Percentiles rank a stretch among this genome's conserved stretches.
Evolutionary conservation across 2,113 vertebrate genomes (phyloP).

Genomic region (Thermophis baileyi): DNA sequence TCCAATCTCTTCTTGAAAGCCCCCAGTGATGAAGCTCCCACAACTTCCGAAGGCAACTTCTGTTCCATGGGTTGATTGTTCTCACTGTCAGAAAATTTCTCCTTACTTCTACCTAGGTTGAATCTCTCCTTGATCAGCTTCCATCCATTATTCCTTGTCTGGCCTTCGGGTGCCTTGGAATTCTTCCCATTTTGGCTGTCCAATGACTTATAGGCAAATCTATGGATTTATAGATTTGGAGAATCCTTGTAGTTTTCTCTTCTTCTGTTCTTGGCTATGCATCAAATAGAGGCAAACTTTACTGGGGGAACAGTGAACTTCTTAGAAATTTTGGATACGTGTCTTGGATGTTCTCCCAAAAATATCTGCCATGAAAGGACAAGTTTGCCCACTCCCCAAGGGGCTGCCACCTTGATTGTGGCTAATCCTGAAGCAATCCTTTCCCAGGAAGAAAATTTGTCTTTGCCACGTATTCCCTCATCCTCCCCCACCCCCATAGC

Average conservation of each 20-base stretch:
- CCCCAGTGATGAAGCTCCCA: no score
- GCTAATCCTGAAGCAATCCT: background rate
- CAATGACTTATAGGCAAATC: background rate
- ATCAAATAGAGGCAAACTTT: background rate
- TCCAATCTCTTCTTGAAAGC: no score
- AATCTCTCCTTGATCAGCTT: no score
- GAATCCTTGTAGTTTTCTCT: background rate
- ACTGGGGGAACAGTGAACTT: background rate
- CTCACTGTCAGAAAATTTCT: no score
- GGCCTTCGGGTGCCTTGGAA: no score
- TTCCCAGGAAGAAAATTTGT: background rate
- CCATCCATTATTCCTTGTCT: no score
- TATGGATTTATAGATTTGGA: background rate
- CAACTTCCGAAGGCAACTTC: no score
- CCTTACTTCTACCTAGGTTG: no score
- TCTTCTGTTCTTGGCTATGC: background rate
- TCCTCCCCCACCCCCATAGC: background rate
- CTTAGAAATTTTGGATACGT: background rate
- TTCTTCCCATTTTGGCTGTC: background rate
- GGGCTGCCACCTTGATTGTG: background rate
- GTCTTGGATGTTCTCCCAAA: background rate
- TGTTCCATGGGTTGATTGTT: no score
- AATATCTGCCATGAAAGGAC: background rate
- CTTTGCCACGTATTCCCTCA: background rate
- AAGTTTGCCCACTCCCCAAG: background rate